Evolutionary conservation across 2,797 vertebrate genomes (phyloP).

Genomic region (Agapornis canus): DNA sequence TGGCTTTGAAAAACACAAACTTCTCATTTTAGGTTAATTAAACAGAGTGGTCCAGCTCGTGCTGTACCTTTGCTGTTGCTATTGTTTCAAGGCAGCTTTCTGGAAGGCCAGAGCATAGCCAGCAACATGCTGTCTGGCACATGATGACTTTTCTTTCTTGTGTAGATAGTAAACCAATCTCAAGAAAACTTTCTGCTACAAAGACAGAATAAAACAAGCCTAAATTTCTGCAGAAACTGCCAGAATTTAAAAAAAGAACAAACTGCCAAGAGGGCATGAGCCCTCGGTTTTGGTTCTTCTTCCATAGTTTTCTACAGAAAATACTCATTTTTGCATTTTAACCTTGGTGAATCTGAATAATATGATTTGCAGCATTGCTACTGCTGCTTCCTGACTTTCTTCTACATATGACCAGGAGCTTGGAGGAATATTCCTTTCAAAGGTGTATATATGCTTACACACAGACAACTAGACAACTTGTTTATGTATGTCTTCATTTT

Average conservation of each 20-base stretch:
- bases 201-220: not conserved
- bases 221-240: not conserved
- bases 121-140: not conserved
- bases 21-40: slow-evolving; percentile 23
- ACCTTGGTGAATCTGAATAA: not conserved
- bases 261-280: not conserved
- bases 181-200: not conserved
- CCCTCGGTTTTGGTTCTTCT: not conserved
- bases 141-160: not conserved
- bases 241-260: not conserved
- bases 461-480: not conserved
- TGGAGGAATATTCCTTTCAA: not conserved
- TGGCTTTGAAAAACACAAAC: not conserved
- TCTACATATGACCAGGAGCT: not conserved
- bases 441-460: not conserved
- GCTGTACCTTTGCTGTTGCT: slow-evolving; percentile 20
- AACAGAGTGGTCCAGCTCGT: slow-evolving; percentile 26
- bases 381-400: not conserved
- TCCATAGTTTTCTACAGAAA: not conserved
- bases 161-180: not conserved
- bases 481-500: not conserved
- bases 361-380: not conserved
- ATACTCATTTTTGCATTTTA: not conserved
- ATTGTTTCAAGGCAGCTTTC: slow-evolving; percentile 30
- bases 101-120: not conserved